phyloP scores from a whole-genome alignment of 2,113 vertebrate genomes.

The Microtus richardsoni region DNA sequence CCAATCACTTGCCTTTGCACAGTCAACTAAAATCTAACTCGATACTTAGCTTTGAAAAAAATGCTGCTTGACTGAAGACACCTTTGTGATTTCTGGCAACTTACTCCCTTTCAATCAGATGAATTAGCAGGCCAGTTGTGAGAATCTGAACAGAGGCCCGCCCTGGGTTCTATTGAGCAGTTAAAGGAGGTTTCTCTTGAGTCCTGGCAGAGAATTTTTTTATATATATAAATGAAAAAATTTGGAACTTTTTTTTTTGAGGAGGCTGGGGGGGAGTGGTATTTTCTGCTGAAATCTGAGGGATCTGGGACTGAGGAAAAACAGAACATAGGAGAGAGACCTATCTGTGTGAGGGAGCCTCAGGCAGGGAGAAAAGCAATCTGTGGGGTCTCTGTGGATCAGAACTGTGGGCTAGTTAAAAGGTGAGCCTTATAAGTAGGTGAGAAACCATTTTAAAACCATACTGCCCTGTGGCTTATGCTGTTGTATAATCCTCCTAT shows the following conservation, averaged over 20 bases:
- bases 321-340: neutral
- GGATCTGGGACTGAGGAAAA: neutral
- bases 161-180: neutral
- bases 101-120: slow-evolving; percentile 12
- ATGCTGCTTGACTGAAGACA: neutral
- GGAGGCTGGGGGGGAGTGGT: no score
- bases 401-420: neutral
- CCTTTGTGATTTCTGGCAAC: slow-evolving; percentile 2
- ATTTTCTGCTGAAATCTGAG: neutral
- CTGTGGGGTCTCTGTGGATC: neutral
- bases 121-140: neutral
- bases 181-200: neutral
- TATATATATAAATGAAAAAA: neutral
- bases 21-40: slow-evolving; percentile 9
- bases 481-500: neutral
- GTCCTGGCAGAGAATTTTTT: neutral
- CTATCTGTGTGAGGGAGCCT: neutral
- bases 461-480: neutral
- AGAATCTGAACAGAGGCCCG: neutral
- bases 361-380: neutral
- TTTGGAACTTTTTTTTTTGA: no score
- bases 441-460: neutral
- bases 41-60: neutral
- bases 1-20: no score
- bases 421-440: neutral